These are phyloP conservation scores for Aselliscus stoliczkanus DNA, from an alignment of 2,797 vertebrate species.

Conservation along the genomic window DNA sequence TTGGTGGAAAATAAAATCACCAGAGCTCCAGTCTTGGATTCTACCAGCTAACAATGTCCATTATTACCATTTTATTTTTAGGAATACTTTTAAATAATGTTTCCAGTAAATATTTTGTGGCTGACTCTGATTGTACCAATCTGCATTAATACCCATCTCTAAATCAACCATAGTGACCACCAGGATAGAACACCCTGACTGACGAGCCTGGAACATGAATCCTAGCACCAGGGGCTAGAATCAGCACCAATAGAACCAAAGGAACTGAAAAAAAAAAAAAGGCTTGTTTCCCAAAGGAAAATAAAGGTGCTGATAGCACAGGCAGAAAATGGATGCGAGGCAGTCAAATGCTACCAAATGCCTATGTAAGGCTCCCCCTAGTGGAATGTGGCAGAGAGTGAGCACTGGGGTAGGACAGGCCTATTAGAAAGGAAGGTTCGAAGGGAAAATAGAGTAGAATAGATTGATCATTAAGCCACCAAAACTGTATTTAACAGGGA, in stretches of 20 bases:
- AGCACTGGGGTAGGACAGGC: background rate
- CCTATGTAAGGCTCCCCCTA: conserved; percentile 18
- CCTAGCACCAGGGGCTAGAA: background rate
- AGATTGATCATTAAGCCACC: background rate
- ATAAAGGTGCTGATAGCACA: background rate
- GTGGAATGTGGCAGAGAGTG: background rate
- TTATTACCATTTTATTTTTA: background rate
- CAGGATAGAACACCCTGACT: background rate
- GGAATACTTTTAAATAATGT: background rate
- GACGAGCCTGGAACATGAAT: background rate
- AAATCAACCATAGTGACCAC: background rate
- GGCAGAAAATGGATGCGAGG: background rate
- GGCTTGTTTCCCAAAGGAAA: background rate
- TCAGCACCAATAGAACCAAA: background rate
- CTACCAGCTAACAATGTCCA: background rate
- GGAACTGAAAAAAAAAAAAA: background rate
- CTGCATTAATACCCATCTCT: background rate
- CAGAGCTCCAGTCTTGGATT: background rate
- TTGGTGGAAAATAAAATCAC: background rate
- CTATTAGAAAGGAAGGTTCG: background rate
- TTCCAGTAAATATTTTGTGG: background rate
- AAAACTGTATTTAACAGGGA: background rate
- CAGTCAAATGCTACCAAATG: background rate
- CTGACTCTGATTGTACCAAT: background rate
- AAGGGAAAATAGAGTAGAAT: background rate